phyloP scores from a whole-genome alignment of 30 jellyfish, hydroid and myxozoan species.

The Hydractinia symbiolongicarpus region DNA sequence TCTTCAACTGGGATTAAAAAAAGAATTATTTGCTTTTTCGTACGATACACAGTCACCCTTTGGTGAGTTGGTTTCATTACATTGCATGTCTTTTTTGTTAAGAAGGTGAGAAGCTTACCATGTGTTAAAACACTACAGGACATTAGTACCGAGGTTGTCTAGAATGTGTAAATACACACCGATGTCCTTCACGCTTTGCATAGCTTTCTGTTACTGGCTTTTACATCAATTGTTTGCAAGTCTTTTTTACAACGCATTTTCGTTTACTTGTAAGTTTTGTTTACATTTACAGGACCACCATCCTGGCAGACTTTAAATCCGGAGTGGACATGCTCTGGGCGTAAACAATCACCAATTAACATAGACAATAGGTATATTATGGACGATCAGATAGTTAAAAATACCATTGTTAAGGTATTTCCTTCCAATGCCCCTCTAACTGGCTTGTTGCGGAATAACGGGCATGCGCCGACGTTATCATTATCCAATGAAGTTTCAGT shows the following conservation, averaged over 20 bases:
- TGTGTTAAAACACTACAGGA: too few species aligned
- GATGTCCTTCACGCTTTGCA: too few species aligned
- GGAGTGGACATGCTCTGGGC: conserved; percentile 91
- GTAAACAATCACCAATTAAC: conserved; percentile 88
- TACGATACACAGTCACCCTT: conserved; percentile 72
- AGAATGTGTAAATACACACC: too few species aligned
- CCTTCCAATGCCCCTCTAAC: conserved; percentile 77
- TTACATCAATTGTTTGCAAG: too few species aligned
- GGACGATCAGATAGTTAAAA: conserved; percentile 46
- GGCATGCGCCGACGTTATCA: conserved; percentile 96
- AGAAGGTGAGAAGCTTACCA: too few species aligned
- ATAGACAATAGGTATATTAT: conserved; percentile 53
- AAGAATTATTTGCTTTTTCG: conserved; percentile 60
- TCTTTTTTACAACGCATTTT: too few species aligned
- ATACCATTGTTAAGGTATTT: conserved; percentile 45
- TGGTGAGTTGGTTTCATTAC: conserved; percentile 40
- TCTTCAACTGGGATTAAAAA: not conserved
- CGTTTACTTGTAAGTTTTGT: too few species aligned
- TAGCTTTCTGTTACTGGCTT: too few species aligned
- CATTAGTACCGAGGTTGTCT: too few species aligned
- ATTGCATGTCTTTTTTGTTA: too few species aligned
- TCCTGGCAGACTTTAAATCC: conserved; percentile 80
- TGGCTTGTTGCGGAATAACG: conserved; percentile 78
- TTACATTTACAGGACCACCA: conserved; percentile 68
- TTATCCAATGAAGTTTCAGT: conserved; percentile 53